phyloP scores from a whole-genome alignment of 2,888 invertebrate genomes.

The Cecidostiba fungosa region DNA sequence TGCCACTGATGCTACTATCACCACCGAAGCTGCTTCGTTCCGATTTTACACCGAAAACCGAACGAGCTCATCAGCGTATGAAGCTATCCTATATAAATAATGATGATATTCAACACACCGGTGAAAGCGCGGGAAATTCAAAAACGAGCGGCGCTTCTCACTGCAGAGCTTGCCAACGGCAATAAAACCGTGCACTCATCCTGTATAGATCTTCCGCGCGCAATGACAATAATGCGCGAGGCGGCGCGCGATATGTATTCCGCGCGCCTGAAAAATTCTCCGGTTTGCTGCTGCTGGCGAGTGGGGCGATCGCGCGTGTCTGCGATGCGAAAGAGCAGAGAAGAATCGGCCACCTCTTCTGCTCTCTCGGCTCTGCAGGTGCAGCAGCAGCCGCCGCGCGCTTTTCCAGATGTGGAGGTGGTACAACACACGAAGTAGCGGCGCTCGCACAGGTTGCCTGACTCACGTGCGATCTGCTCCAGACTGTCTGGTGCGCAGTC shows the following conservation, averaged over 20 bases:
- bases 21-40: neutral
- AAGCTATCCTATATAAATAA: neutral
- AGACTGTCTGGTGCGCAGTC: conserved; percentile 40
- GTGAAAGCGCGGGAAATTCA: conserved; percentile 8
- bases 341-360: neutral
- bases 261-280: neutral
- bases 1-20: neutral
- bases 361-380: neutral
- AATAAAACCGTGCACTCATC: neutral
- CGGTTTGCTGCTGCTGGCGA: neutral
- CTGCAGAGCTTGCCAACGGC: neutral
- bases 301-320: conserved; percentile 18
- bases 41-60: neutral
- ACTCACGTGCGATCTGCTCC: conserved; percentile 20
- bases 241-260: conserved; percentile 18
- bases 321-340: neutral
- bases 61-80: neutral
- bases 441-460: neutral
- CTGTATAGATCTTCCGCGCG: neutral
- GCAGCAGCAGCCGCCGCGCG: neutral
- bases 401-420: conserved; percentile 25
- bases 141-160: neutral
- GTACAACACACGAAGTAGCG: neutral
- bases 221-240: conserved; percentile 17
- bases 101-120: neutral